These are phyloP conservation scores for Camptogramma bilineatum DNA, from an alignment of 2,888 invertebrate genomes.

Conservation along the genomic window DNA sequence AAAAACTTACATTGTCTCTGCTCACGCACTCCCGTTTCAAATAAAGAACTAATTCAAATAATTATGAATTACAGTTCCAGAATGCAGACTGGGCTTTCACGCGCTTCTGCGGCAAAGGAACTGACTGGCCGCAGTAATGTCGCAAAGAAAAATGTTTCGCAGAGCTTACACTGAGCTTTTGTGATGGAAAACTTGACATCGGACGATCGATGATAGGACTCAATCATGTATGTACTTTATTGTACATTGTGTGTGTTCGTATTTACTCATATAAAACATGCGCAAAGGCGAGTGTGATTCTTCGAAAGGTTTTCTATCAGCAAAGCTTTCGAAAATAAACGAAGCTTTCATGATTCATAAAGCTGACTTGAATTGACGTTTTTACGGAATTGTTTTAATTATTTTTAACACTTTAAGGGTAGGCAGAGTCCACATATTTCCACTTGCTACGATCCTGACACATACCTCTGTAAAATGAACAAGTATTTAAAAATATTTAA, in stretches of 20 bases:
- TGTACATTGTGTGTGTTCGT: not conserved
- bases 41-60: constrained; percentile 29
- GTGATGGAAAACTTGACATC: constrained; percentile 23
- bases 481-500: too few species aligned
- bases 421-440: too few species aligned
- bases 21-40: constrained; percentile 23
- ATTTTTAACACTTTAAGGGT: too few species aligned
- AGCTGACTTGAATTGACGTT: too few species aligned
- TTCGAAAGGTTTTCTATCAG: not conserved
- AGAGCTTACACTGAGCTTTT: constrained; percentile 49
- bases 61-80: constrained; percentile 43
- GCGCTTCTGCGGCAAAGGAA: constrained; percentile 73
- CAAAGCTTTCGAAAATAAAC: not conserved
- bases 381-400: too few species aligned
- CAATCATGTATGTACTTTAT: not conserved
- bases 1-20: constrained; percentile 34
- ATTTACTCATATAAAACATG: not conserved
- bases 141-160: constrained; percentile 60
- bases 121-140: constrained; percentile 79
- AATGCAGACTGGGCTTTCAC: constrained; percentile 59
- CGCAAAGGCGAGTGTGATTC: not conserved
- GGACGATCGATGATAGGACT: constrained; percentile 16
- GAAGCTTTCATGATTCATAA: too few species aligned
- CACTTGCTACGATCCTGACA: too few species aligned
- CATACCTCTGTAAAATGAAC: too few species aligned